Evolutionary conservation across 2,888 invertebrate genomes (phyloP).

Genomic region (Choristoneura rosaceana): DNA sequence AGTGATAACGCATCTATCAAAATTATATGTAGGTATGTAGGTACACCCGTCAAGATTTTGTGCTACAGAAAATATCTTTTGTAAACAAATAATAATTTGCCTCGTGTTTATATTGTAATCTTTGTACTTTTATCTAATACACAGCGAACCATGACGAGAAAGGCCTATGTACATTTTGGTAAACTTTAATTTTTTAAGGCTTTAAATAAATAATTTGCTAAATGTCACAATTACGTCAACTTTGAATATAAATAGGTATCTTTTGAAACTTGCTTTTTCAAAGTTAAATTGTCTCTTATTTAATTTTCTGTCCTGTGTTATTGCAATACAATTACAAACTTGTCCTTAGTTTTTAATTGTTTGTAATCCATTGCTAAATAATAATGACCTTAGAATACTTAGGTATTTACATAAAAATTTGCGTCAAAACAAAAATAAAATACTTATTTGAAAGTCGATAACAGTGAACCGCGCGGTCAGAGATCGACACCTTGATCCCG

Average conservation of each 20-base stretch:
- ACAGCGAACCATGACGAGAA: too few relatives aligned
- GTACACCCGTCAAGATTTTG: too few relatives aligned
- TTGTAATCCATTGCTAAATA: neutral
- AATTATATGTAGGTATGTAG: neutral
- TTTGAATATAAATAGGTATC: neutral
- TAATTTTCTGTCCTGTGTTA: neutral
- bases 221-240: neutral
- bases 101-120: too few relatives aligned
- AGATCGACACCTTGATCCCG: constrained; percentile 25
- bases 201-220: neutral
- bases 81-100: too few relatives aligned
- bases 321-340: neutral
- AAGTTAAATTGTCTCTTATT: neutral
- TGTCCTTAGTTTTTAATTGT: constrained; percentile 21
- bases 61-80: too few relatives aligned
- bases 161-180: neutral
- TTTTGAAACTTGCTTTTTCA: neutral
- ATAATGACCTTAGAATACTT: neutral
- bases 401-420: neutral
- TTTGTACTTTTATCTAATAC: too few relatives aligned
- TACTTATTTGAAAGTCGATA: constrained; percentile 16
- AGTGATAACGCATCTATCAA: constrained; percentile 7
- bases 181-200: neutral
- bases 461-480: constrained; percentile 5
- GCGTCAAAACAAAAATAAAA: neutral